A percentile compares a stretch with the other conserved stretches of the same genome.
These are phyloP conservation scores for Numida meleagris DNA, from an alignment of 2,113 vertebrate genomes.

Conservation along the genomic window DNA sequence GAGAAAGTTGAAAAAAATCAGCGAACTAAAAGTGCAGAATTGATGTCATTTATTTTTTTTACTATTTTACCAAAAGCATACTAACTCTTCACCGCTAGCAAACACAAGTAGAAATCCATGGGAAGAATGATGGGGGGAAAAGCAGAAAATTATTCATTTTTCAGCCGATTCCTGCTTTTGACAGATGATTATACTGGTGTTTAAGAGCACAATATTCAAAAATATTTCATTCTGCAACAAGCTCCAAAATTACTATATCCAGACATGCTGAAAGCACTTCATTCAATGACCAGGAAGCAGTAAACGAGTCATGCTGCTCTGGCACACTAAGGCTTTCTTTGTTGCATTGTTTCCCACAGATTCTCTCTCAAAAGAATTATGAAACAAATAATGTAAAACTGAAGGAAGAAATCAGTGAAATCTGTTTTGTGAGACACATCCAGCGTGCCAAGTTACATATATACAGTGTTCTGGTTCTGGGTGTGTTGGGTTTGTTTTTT, in stretches of 20 bases:
- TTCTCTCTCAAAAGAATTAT: constrained; percentile 7
- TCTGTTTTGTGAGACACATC: constrained; percentile 10
- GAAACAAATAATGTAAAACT: constrained; percentile 35
- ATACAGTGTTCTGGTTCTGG: background rate
- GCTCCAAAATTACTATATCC: background rate
- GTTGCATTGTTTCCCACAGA: constrained; percentile 35
- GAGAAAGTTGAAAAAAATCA: background rate
- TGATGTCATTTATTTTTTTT: background rate
- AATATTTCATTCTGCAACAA: constrained; percentile 22
- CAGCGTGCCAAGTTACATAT: background rate
- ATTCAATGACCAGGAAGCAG: constrained; percentile 57
- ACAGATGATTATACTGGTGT: background rate
- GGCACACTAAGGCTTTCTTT: constrained; percentile 8
- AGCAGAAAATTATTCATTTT: background rate
- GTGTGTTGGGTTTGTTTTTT: accelerated
- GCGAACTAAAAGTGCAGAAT: background rate
- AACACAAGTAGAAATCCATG: background rate
- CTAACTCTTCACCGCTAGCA: background rate
- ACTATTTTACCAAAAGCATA: background rate
- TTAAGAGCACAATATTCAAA: background rate
- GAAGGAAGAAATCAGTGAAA: constrained; percentile 34
- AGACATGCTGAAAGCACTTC: constrained; percentile 37
- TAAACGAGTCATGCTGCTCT: constrained; percentile 53
- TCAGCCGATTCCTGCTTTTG: background rate
- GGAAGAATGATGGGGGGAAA: background rate